Evolutionary conservation across 2,113 vertebrate genomes (phyloP), one percentile per base, ranked within the genome.

Genomic region (Corythornis madagascariensis): DNA sequence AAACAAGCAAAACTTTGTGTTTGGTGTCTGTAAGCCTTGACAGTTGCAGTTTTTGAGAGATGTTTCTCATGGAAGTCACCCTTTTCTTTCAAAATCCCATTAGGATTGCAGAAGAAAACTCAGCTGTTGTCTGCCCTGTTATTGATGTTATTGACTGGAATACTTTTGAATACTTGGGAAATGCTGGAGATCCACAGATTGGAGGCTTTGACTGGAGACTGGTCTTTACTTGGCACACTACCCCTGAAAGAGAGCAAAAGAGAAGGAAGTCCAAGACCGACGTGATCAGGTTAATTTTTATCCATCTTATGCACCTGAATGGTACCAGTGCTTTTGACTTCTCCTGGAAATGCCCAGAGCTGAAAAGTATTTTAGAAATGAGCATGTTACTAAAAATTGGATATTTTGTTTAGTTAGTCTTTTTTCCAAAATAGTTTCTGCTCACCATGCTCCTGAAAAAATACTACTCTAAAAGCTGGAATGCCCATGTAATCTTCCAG

Each of bases 81-180:
- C 18, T 73, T 90, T 88, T 65, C 57, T 94, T 94, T 94, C 77
- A 67, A 87, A 93, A 95, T 42, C 24, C 10, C 38, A 28, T 13
- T 95, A 99, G 99, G 97, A 99, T 99, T 88, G 98, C 98, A 1
- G 98, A 99, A 92, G 97, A 99, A 89, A 99, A 99, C 61, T 96
- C 97, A 0, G 99, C 99, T 11, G 99, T 99, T 6, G 98, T 99
- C 85, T 99, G 99, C 81, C 99, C 99, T 0, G 98, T 99, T 83
- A 99, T 99, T 4, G 99, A 99, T 52, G 99, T 99, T 61, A 99
- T 99, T 35, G 98, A 99, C 94, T 99, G 99, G 99, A 99, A 99
- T 97, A 99, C 99, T 24, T 99, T 99, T 69, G 97, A 99, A 96
- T 99, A 98, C 93, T 91, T 99, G 93, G 99, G 99, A 76, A 98